A percentile compares a stretch with the other conserved stretches of the same genome.
These are phyloP conservation scores for Telmatochromis bifrenatus DNA, from an alignment of 2,113 vertebrate species.

Conservation along the genomic window DNA sequence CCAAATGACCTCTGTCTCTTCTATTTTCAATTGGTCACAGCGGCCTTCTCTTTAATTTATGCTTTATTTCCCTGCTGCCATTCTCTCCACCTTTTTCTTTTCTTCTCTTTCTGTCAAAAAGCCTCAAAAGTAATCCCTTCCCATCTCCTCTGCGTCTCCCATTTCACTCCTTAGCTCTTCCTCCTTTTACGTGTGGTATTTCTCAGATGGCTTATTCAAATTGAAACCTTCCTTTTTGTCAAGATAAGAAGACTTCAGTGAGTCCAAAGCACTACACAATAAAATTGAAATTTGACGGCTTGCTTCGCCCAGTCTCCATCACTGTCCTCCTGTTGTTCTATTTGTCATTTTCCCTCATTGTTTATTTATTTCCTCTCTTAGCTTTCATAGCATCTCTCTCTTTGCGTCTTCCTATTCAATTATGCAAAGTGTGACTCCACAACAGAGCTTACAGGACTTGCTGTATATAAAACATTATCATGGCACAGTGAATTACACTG, in stretches of 20 bases:
- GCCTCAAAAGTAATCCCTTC: conserved; percentile 44
- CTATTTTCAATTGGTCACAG: conserved; percentile 24
- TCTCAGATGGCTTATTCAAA: conserved; percentile 57
- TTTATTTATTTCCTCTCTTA: not conserved
- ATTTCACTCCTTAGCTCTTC: conserved; percentile 15
- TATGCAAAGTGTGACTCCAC: conserved; percentile 5
- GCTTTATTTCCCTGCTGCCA: conserved; percentile 10
- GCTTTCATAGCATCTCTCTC: not conserved
- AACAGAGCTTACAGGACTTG: not conserved
- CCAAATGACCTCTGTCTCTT: not conserved
- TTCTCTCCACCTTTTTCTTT: conserved; percentile 9
- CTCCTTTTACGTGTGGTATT: conserved; percentile 33
- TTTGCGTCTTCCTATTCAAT: not conserved
- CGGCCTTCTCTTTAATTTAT: conserved; percentile 15
- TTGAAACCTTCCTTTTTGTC: conserved; percentile 44
- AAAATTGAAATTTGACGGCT: conserved; percentile 35
- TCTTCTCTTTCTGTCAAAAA: conserved; percentile 13
- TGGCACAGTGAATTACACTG: not conserved
- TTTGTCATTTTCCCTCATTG: not conserved
- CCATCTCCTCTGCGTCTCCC: conserved; percentile 29
- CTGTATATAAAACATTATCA: not conserved
- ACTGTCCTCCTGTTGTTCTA: not conserved
- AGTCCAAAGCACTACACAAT: conserved; percentile 19
- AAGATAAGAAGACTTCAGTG: conserved; percentile 34
- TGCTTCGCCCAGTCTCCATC: not conserved